Evolutionary conservation across 2,888 invertebrate genomes (phyloP).

Genomic region (Prosopocoilus inquinatus): DNA sequence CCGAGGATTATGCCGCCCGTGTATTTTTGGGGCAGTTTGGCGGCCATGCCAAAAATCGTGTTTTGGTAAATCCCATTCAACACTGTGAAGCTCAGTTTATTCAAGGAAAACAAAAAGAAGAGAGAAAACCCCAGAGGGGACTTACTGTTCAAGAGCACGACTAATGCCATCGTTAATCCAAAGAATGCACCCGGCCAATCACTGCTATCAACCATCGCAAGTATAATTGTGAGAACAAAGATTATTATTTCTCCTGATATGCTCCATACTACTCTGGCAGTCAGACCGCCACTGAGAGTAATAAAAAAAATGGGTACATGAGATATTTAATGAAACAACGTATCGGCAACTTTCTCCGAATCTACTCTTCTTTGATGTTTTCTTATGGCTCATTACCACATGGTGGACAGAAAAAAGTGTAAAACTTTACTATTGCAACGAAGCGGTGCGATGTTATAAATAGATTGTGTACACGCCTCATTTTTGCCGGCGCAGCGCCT

Average conservation of each 20-base stretch:
- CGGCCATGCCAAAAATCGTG: slow-evolving; percentile 93
- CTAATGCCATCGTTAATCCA: slow-evolving; percentile 80
- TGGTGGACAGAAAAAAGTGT: too few relatives aligned
- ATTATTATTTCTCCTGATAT: slow-evolving; percentile 74
- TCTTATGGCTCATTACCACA: not conserved
- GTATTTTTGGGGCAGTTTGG: slow-evolving; percentile 86
- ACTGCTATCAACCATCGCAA: slow-evolving; percentile 86
- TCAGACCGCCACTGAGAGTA: slow-evolving; percentile 65
- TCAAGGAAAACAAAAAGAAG: not conserved
- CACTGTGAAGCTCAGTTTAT: slow-evolving; percentile 33
- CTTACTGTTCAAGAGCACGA: slow-evolving; percentile 80
- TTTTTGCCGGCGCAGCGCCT: too few relatives aligned
- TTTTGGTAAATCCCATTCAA: slow-evolving; percentile 96
- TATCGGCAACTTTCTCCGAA: too few relatives aligned
- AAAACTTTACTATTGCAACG: too few relatives aligned
- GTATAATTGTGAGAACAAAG: slow-evolving; percentile 80
- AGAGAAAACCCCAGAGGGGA: too few relatives aligned
- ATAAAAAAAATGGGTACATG: not conserved
- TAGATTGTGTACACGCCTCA: too few relatives aligned
- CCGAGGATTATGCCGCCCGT: slow-evolving; percentile 94
- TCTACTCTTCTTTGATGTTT: not conserved
- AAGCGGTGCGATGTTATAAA: too few relatives aligned
- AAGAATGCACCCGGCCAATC: slow-evolving; percentile 79
- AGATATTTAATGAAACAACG: too few relatives aligned
- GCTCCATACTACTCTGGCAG: slow-evolving; percentile 85